Evolutionary conservation across 2,113 vertebrate genomes (phyloP).

Genomic region (Mastomys coucha): DNA sequence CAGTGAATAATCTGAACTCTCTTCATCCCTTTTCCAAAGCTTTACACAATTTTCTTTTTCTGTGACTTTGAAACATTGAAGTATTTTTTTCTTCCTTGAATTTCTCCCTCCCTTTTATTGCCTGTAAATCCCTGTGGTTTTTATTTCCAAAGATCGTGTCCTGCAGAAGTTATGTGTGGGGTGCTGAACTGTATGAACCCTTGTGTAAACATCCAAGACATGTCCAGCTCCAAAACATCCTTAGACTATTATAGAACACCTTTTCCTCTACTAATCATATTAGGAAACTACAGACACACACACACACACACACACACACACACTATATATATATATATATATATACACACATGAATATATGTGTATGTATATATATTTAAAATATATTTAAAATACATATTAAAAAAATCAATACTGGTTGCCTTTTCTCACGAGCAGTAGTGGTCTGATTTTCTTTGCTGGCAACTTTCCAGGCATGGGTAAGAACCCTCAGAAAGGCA

Average conservation of each 20-base stretch:
- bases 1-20: neutral
- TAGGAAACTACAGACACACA: too few relatives aligned
- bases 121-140: neutral
- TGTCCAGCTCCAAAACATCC: neutral
- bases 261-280: neutral
- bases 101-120: neutral
- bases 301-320: too few relatives aligned
- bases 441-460: neutral
- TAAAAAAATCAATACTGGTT: neutral
- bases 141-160: constrained; percentile 1
- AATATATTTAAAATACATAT: neutral
- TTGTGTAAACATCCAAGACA: neutral
- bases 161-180: neutral
- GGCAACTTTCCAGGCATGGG: neutral
- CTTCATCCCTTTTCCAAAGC: neutral
- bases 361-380: neutral
- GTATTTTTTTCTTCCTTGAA: neutral
- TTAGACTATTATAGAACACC: constrained; percentile 42
- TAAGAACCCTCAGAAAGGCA: neutral
- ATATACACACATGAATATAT: neutral
- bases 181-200: neutral
- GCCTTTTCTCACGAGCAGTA: neutral
- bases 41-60: neutral
- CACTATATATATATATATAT: neutral
- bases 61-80: neutral